These are phyloP conservation scores for Maconellicoccus hirsutus DNA, from an alignment of 1,140 invertebrate species.

Conservation along the genomic window DNA sequence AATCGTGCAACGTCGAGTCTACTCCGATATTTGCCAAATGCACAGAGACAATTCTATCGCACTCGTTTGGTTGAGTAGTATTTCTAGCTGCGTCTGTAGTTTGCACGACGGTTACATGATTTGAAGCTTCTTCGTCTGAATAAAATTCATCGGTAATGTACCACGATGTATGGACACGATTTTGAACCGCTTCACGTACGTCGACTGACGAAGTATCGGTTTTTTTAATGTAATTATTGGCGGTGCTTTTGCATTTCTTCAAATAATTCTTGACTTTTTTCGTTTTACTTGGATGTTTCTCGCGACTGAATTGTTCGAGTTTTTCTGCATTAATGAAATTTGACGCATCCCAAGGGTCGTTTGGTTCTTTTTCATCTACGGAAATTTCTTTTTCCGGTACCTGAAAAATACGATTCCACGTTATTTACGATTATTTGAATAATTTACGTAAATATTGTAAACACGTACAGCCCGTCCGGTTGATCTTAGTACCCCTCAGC, in stretches of 20 bases:
- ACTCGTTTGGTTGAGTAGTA: background rate
- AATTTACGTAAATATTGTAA: too few species aligned
- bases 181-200: constrained; percentile 33
- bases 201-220: constrained; percentile 33
- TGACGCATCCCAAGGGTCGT: background rate
- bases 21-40: constrained; percentile 24
- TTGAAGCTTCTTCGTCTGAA: constrained; percentile 23
- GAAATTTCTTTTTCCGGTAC: background rate
- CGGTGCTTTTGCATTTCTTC: constrained; percentile 38
- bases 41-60: constrained; percentile 24
- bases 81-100: constrained; percentile 24
- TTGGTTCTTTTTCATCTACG: background rate
- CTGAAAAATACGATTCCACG: background rate
- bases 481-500: too few species aligned
- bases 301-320: constrained; percentile 12
- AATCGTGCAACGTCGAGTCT: constrained; percentile 24
- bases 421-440: too few species aligned
- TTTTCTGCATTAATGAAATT: background rate
- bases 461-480: too few species aligned
- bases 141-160: constrained; percentile 34
- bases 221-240: constrained; percentile 26
- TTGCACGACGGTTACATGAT: constrained; percentile 22
- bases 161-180: constrained; percentile 34
- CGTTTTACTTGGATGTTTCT: constrained; percentile 34
- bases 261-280: constrained; percentile 40